phyloP scores from a whole-genome alignment of 2,113 vertebrate genomes.

The Petromus typicus region DNA sequence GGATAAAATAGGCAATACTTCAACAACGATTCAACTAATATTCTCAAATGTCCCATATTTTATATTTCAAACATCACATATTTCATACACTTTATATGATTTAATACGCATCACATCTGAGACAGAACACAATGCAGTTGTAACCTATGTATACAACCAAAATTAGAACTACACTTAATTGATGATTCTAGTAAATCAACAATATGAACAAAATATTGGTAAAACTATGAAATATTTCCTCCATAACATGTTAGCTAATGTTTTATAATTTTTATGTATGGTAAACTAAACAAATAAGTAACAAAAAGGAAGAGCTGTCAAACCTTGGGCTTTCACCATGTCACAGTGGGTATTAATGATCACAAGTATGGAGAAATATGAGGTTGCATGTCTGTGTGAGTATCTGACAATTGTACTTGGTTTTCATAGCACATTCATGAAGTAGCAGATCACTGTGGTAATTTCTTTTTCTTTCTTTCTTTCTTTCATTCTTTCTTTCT shows the following conservation, averaged over 20 bases:
- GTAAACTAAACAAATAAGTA: background rate
- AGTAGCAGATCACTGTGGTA: background rate
- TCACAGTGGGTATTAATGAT: background rate
- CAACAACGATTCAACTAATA: background rate
- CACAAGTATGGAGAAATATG: background rate
- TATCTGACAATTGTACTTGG: background rate
- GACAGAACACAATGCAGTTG: background rate
- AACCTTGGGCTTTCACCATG: background rate
- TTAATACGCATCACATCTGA: background rate
- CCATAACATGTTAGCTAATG: background rate
- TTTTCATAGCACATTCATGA: background rate
- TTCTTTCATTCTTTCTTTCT: too few relatives aligned
- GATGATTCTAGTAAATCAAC: background rate
- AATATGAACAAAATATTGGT: background rate
- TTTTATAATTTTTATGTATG: background rate
- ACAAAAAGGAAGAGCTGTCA: background rate
- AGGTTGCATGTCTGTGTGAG: background rate
- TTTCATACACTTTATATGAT: background rate
- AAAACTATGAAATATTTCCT: background rate
- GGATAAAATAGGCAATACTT: background rate
- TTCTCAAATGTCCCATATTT: background rate
- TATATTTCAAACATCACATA: background rate
- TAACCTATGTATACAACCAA: background rate
- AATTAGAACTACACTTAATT: background rate
- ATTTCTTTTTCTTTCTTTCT: too few relatives aligned